Evolutionary conservation across 1,140 invertebrate species (phyloP).

Genomic region (Pachyrhynchus sulphureomaculatus): DNA sequence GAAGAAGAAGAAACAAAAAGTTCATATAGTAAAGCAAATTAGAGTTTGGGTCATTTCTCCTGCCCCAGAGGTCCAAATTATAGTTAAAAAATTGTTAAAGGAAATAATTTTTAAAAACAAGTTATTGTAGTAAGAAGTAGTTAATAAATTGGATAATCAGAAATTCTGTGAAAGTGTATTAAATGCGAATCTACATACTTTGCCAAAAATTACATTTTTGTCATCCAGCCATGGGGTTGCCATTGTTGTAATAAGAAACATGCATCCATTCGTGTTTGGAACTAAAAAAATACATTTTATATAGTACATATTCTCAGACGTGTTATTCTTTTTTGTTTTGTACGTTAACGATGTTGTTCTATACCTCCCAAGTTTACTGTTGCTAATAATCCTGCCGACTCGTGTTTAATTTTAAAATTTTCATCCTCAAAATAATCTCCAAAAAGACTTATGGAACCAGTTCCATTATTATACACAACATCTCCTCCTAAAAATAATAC

Average conservation of each 20-base stretch:
- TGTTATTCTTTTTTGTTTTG: too few species aligned
- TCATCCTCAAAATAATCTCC: conserved; percentile 93
- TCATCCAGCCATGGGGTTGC: conserved; percentile 90
- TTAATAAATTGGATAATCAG: too few species aligned
- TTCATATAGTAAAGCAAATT: too few species aligned
- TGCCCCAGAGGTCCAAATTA: too few species aligned
- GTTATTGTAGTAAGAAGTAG: too few species aligned
- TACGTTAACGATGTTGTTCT: too few species aligned
- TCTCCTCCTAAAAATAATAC: conserved; percentile 59
- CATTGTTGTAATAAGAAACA: conserved; percentile 94
- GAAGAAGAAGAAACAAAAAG: too few species aligned
- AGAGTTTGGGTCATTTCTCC: too few species aligned
- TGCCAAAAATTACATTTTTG: conserved; percentile 92
- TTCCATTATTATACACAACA: conserved; percentile 74
- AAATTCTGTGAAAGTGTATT: too few species aligned
- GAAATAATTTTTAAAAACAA: too few species aligned
- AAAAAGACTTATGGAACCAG: conserved; percentile 83
- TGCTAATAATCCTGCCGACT: conserved; percentile 84
- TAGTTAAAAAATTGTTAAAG: too few species aligned
- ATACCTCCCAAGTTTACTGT: conserved; percentile 78
- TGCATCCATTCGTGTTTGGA: conserved; percentile 84
- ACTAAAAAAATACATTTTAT: conserved; percentile 51
- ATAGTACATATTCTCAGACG: too few species aligned
- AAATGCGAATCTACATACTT: conserved; percentile 57
- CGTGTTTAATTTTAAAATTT: conserved; percentile 88